Conservation (phyloP, 2,888 invertebrate species). For the Nymphalis c-album region DNA sequence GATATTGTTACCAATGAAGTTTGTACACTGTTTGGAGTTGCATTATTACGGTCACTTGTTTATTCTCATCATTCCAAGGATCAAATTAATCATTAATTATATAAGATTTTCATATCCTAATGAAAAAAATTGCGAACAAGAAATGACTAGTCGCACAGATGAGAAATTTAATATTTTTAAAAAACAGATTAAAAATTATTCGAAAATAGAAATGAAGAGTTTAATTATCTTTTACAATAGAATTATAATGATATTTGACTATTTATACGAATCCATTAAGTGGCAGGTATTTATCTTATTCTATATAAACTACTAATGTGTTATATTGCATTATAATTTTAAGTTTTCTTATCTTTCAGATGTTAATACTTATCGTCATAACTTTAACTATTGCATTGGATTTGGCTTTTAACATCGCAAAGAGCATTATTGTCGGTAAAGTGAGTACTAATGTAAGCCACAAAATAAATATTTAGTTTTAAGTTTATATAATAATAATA, state of each 20-base stretch:
- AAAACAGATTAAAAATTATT: constrained; percentile 7
- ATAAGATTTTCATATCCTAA: constrained; percentile 28
- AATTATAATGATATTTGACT: constrained; percentile 37
- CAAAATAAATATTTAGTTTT: neutral
- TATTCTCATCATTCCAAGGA: constrained; percentile 28
- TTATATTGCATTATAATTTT: neutral
- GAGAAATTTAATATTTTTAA: neutral
- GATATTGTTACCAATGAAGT: constrained; percentile 8
- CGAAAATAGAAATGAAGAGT: constrained; percentile 26
- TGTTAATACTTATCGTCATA: constrained; percentile 53
- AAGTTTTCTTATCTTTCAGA: constrained; percentile 47
- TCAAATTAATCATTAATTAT: constrained; percentile 30
- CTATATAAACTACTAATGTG: neutral
- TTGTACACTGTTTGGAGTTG: constrained; percentile 30
- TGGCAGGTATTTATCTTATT: constrained; percentile 38
- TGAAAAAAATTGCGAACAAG: neutral
- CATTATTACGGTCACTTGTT: constrained; percentile 38
- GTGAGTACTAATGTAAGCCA: constrained; percentile 44
- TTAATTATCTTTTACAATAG: constrained; percentile 37
- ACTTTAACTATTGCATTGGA: constrained; percentile 52
- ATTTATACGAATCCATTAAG: constrained; percentile 38
- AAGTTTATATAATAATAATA: no score
- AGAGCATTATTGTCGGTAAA: constrained; percentile 48
- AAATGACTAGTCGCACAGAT: neutral
- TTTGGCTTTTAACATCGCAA: constrained; percentile 49